Evolutionary conservation across 2,888 invertebrate genomes (phyloP), one percentile per base, ranked within the genome.

Genomic region (Netelia melanura): DNA sequence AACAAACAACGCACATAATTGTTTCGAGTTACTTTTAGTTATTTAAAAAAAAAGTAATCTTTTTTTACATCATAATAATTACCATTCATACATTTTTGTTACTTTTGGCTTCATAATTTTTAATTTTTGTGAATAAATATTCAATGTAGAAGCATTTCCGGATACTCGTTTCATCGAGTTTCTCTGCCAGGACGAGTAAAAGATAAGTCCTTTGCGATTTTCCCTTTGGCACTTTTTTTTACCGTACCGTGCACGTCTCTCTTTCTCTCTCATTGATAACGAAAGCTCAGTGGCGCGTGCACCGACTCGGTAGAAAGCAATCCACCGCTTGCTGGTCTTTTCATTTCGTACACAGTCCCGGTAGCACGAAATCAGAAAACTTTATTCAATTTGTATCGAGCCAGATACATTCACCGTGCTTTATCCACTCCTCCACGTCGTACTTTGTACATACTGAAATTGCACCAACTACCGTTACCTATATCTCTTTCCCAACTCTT

Each of bases 301-400:
- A 70, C 9, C 30, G 52, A 17, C 21, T 58, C 67, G 81, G 65
- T 70, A 52, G 68, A 48, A 56, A 48, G 64, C 81, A 68, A 75
- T 74, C 48, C 72, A 58, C 68, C 61, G 74, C 25, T 78, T 44
- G 44, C n/a, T 10, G 67, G 76, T 23, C 76, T 70, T 64, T 81
- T 84, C 80, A 83, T 84, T 83, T 76, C 80, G 38, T 64, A 64
- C 72, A 74, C 67, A 61, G 80, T 62, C 79, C 72, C 82, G 38
- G 48, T 48, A 48, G 48, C 11, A 17, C 58, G 17, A 58, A 58
- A 86, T 86, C 84, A 71, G 68, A 44, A 75, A 80, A 84, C 83
- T 87, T 84, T 83, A 84, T 77, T 84, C 84, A 85, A 87, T 86
- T 82, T 86, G 76, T 82, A 83, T 81, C 67, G 86, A 78, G 58